These are phyloP conservation scores for Rhinogobio ventralis DNA, from an alignment of 2,797 vertebrate genomes.

Conservation along the genomic window DNA sequence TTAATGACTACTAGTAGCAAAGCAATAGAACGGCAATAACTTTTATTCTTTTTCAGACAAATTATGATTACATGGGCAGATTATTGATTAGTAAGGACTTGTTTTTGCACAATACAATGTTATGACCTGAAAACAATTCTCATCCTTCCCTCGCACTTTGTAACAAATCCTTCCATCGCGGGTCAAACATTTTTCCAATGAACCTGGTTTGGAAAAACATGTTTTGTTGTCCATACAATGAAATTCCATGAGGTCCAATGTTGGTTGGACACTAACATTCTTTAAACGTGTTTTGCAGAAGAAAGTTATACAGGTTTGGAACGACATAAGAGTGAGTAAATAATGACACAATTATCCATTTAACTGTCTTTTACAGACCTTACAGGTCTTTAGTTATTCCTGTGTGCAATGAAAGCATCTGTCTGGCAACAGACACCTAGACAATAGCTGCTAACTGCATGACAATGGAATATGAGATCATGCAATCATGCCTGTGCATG, in stretches of 20 bases:
- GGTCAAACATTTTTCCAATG: not conserved
- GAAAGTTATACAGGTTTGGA: slow-evolving; percentile 1
- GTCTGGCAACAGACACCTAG: not conserved
- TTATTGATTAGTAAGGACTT: not conserved
- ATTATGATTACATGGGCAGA: not conserved
- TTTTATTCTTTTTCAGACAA: not conserved
- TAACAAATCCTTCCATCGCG: too few species aligned
- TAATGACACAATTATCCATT: not conserved
- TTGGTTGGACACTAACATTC: not conserved
- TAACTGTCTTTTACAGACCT: slow-evolving; percentile 39
- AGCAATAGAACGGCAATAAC: not conserved
- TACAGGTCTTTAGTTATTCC: slow-evolving; percentile 16
- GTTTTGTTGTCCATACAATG: not conserved
- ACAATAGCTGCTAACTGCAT: slow-evolving; percentile 37
- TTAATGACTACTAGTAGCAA: not conserved
- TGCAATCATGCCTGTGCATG: slow-evolving; percentile 26
- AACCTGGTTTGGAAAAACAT: not conserved
- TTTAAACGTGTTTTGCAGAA: not conserved
- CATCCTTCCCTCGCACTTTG: too few species aligned
- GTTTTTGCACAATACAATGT: not conserved
- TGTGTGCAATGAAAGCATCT: slow-evolving; percentile 19
- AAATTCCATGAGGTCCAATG: not conserved
- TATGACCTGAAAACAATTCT: not conserved
- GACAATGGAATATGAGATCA: slow-evolving; percentile 53
- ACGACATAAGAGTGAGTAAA: not conserved